Conservation (phyloP, 2,888 invertebrate species). For the Gibbula magus region DNA sequence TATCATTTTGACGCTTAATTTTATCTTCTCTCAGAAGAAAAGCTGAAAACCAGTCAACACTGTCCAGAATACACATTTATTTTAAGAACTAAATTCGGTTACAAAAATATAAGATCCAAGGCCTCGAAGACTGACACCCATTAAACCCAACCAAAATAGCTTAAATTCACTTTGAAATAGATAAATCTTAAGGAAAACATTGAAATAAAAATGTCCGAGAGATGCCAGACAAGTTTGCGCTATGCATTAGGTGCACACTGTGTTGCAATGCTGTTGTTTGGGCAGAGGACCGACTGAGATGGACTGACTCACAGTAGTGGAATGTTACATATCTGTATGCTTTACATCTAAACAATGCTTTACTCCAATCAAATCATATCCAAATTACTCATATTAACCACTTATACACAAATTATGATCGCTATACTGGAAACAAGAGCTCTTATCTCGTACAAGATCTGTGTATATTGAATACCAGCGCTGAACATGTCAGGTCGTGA, state of each 20-base stretch:
- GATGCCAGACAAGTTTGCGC: neutral
- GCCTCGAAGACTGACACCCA: too few relatives aligned
- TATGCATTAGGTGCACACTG: constrained; percentile 1
- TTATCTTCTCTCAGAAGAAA: too few relatives aligned
- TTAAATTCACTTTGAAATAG: neutral
- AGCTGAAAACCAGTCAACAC: too few relatives aligned
- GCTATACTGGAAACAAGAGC: neutral
- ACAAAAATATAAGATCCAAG: too few relatives aligned
- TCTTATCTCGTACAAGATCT: neutral
- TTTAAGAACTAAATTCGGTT: too few relatives aligned
- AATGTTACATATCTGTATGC: neutral
- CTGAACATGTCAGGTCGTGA: too few relatives aligned
- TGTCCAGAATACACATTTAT: too few relatives aligned
- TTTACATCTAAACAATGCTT: neutral
- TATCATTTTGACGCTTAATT: too few relatives aligned
- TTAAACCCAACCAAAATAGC: neutral
- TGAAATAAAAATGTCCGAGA: neutral
- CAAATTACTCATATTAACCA: neutral
- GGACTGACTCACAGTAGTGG: neutral
- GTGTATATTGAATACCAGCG: neutral
- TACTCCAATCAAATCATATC: neutral
- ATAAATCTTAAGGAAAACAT: constrained; percentile 1
- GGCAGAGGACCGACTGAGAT: neutral
- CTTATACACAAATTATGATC: neutral
- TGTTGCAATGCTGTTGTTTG: neutral